A percentile compares a stretch with the other conserved stretches of the same genome.
Conservation (phyloP, 2,888 invertebrate species). For the Polyploca ridens region DNA sequence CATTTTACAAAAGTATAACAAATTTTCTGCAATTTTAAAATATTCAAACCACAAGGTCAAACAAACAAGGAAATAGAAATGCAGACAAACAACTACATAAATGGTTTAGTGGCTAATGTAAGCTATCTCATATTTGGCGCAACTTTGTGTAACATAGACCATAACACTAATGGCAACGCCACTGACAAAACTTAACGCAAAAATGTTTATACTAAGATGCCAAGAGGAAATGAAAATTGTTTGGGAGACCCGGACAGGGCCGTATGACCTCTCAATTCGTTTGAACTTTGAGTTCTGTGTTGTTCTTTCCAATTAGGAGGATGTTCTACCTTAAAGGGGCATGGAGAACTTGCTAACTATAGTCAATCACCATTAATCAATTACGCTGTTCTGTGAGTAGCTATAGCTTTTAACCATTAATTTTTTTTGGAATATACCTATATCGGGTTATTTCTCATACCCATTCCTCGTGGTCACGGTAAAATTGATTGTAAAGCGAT, state of each 20-base stretch:
- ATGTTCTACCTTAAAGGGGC: constrained; percentile 7
- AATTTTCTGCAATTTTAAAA: neutral
- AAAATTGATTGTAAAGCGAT: too few relatives aligned
- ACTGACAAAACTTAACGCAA: constrained; percentile 14
- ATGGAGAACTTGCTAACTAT: neutral
- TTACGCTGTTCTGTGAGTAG: neutral
- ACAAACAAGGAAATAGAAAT: neutral
- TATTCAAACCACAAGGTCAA: neutral
- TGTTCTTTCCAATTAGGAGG: constrained; percentile 16
- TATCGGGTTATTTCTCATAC: neutral
- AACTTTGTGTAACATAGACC: constrained; percentile 9
- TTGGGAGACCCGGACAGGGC: constrained; percentile 8
- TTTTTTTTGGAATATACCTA: neutral
- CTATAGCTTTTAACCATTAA: neutral
- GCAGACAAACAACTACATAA: neutral
- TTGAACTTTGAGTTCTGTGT: constrained; percentile 11
- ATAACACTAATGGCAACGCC: constrained; percentile 14
- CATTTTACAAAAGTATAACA: too few relatives aligned
- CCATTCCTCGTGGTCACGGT: too few relatives aligned
- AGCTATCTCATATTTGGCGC: constrained; percentile 13
- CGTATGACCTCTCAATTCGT: constrained; percentile 13
- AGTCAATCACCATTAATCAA: neutral
- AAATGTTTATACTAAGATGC: constrained; percentile 16
- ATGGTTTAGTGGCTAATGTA: neutral
- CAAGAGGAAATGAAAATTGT: constrained; percentile 16